Conservation (phyloP, 2,888 invertebrate genomes). For the Arrhopalites spinosus region DNA sequence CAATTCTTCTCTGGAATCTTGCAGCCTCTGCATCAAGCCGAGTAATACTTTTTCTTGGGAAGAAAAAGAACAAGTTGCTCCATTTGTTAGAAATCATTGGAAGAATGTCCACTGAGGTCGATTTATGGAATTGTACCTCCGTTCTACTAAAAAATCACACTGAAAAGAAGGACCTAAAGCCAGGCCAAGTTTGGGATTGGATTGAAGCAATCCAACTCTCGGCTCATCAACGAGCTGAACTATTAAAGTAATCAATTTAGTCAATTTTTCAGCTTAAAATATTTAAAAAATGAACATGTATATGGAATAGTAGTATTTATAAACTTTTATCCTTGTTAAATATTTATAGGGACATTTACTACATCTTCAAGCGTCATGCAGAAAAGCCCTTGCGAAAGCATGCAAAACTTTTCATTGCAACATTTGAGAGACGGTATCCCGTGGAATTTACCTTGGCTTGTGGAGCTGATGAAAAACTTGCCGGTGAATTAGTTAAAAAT, state of each 20-base stretch:
- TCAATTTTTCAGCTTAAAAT: too few species aligned
- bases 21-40: conserved; percentile 8
- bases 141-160: conserved; percentile 40
- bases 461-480: conserved; percentile 61
- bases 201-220: conserved; percentile 42
- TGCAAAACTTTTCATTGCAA: conserved; percentile 64
- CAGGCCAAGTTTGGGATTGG: conserved; percentile 33
- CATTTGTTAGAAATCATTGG: conserved; percentile 14
- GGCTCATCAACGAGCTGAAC: conserved; percentile 44
- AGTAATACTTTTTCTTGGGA: neutral
- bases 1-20: conserved; percentile 32
- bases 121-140: conserved; percentile 43
- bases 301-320: too few species aligned
- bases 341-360: conserved; percentile 26
- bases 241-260: conserved; percentile 45
- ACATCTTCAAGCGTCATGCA: neutral
- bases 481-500: conserved; percentile 40
- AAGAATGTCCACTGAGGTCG: conserved; percentile 46
- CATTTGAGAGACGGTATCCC: conserved; percentile 74
- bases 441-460: conserved; percentile 72
- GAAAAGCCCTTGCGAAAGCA: neutral
- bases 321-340: too few species aligned
- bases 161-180: neutral
- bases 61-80: neutral
- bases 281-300: too few species aligned